Evolutionary conservation across 2,888 invertebrate genomes (phyloP).

Genomic region (Ferdinandea cuprea): DNA sequence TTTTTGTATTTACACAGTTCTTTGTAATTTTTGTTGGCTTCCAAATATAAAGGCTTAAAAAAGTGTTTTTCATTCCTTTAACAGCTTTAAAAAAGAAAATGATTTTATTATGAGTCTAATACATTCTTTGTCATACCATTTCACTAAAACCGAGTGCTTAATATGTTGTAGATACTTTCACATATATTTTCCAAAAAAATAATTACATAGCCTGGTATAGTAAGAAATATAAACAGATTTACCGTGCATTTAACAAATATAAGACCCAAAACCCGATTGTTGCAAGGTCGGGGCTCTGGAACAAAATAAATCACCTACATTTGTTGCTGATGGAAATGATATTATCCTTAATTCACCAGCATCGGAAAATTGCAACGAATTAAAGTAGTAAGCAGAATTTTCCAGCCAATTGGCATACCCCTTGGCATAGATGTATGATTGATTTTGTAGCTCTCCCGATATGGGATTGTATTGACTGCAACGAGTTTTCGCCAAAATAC

Average conservation of each 20-base stretch:
- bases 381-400: slow-evolving; percentile 79
- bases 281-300: slow-evolving; percentile 84
- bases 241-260: slow-evolving; percentile 75
- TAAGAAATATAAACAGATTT: too few species aligned
- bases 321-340: slow-evolving; percentile 84
- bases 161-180: too few species aligned
- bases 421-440: slow-evolving; percentile 80
- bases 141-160: too few species aligned
- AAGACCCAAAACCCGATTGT: slow-evolving; percentile 81
- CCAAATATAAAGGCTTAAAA: too few species aligned
- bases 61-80: too few species aligned
- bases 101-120: too few species aligned
- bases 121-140: too few species aligned
- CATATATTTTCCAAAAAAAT: too few species aligned
- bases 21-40: too few species aligned
- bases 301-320: slow-evolving; percentile 85
- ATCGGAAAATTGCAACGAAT: slow-evolving; percentile 85
- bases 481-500: slow-evolving; percentile 86
- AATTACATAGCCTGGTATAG: too few species aligned
- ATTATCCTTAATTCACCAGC: slow-evolving; percentile 85
- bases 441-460: slow-evolving; percentile 86
- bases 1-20: too few species aligned
- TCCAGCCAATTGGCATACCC: slow-evolving; percentile 78
- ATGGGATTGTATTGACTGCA: slow-evolving; percentile 87
- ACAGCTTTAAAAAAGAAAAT: too few species aligned